phyloP scores from a whole-genome alignment of 2,113 vertebrate genomes.

The Callipepla californica region DNA sequence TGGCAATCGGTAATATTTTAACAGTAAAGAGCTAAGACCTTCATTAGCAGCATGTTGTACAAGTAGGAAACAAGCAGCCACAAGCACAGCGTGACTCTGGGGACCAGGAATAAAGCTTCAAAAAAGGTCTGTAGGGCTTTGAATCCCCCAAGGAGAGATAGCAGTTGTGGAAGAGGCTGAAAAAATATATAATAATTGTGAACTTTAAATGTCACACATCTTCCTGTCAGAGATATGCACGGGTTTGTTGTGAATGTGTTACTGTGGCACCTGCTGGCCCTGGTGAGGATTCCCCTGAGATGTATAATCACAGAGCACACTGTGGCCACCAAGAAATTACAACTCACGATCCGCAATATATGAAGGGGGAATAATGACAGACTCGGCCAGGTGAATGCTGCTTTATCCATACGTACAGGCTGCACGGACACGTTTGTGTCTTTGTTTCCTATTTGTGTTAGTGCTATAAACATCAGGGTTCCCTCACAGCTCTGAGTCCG shows the following conservation, averaged over 20 bases:
- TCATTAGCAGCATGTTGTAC: background rate
- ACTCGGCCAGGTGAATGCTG: background rate
- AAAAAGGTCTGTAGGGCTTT: background rate
- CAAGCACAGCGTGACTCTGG: background rate
- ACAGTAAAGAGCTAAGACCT: background rate
- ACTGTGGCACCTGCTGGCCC: conserved; percentile 33
- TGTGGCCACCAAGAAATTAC: conserved; percentile 18
- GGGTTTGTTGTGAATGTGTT: background rate
- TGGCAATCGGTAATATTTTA: background rate
- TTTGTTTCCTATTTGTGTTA: background rate
- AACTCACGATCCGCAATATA: background rate
- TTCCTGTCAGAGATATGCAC: background rate
- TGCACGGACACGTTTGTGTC: background rate
- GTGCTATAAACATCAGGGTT: background rate
- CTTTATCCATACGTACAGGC: background rate
- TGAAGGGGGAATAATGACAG: conserved; percentile 23
- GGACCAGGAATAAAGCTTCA: background rate
- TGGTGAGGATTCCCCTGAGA: conserved; percentile 17
- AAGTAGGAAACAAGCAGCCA: background rate
- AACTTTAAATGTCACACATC: background rate
- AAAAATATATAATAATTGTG: background rate
- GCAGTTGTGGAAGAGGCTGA: background rate
- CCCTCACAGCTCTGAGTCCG: background rate
- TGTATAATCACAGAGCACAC: conserved; percentile 34
- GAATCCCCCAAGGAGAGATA: background rate